Evolutionary conservation across 2,797 vertebrate species (phyloP).

Genomic region (Peromyscus eremicus): DNA sequence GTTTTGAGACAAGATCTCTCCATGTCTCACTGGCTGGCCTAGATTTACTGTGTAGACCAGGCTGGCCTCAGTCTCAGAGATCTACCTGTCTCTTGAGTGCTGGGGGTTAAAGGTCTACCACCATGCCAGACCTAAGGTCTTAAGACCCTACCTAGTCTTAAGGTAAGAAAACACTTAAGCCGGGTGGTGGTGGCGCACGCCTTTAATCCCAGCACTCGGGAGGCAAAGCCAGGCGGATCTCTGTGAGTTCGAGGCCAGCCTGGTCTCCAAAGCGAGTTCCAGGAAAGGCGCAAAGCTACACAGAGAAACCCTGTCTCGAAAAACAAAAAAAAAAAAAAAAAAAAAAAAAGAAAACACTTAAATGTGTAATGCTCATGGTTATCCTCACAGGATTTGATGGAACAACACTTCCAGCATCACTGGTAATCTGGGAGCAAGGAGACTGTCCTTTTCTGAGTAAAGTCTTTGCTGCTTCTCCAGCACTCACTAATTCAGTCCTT

Average conservation of each 20-base stretch:
- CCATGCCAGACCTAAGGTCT: neutral
- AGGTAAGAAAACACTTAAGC: too few species aligned
- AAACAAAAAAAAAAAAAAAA: too few species aligned
- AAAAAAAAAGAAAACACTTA: too few species aligned
- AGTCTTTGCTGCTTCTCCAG: neutral
- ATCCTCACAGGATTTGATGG: neutral
- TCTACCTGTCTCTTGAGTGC: neutral
- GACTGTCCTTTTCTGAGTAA: neutral
- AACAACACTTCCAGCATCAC: neutral
- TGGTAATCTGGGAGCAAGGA: neutral
- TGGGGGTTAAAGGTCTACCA: neutral
- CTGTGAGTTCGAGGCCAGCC: too few species aligned
- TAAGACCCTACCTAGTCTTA: neutral
- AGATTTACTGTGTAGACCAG: neutral
- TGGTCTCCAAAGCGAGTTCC: too few species aligned
- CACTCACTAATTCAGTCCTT: neutral
- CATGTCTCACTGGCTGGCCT: neutral
- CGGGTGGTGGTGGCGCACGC: too few species aligned
- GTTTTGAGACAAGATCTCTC: neutral
- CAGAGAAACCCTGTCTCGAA: too few species aligned
- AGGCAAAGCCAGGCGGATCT: too few species aligned
- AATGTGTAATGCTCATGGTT: neutral
- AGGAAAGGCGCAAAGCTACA: too few species aligned
- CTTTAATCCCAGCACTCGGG: too few species aligned
- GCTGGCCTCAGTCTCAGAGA: neutral